Base-by-base conservation (phyloP, 2,113 vertebrate species). In the Macroglossus sobrinus region DNA sequence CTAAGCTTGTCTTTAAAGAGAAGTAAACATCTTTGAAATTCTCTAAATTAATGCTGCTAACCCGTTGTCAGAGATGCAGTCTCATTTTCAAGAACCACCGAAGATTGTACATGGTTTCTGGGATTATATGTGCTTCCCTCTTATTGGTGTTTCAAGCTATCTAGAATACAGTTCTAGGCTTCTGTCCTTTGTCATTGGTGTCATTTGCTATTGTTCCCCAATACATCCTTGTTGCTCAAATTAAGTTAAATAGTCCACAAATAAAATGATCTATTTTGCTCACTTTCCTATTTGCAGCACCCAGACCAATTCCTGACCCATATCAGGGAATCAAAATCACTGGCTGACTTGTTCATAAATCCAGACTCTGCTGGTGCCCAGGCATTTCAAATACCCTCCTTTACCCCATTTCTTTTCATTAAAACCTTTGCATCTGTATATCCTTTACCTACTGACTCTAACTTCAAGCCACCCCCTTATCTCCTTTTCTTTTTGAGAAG, bases 141-240 rank as follows among this genome's bases (percentile, higher is more conserved):
- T 40, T 33, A 10, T 0, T 28, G 4, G 14, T 40, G 21, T 0
- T 47, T 4, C 45, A 40, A 6, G 0, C 14, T 19, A 3, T 19
- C 3, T 47, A 19, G 33, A 85, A 69, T 24, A 55, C 15, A 40
- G 35, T 76, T 57, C 59, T 55, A 69, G 55, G 21, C 11, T 43
- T 85, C 24, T 71, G 4, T 47, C 19, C 10, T 80, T 24, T n/a
- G 26, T 15, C 38, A 30, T 21, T 26, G 14, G 26, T 71, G 38
- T 61, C 47, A 24, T 55, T 84, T 82, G 2, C 35, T 11, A 57
- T 24, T 64, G n/a, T 68, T 61, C 11, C 47, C 6, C 92, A 45
- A 79, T 38, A 2, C 30, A 63, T 4, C 43, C 19, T 33, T 22
- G 35, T 45, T 64, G 8, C 21, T 75, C 38, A 55, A 15, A 2